Base-by-base conservation (phyloP, 2,888 invertebrate genomes). In the Pristionchus maxplancki region DNA sequence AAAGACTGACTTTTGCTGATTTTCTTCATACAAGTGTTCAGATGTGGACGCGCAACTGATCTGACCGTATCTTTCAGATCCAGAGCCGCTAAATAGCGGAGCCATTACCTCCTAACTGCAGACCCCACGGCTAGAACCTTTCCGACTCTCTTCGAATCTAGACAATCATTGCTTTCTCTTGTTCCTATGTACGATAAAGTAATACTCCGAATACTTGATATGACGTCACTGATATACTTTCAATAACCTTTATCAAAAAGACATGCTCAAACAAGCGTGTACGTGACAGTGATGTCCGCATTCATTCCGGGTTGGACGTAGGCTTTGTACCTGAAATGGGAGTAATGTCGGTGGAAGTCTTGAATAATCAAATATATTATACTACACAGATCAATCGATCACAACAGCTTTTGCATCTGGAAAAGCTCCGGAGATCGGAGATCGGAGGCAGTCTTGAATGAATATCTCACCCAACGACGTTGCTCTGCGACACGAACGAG, bases 51-150 rank as follows among this genome's bases (percentile, higher is more conserved):
- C n/a, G n/a, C n/a, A n/a, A n/a, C n/a, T n/a, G n/a, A n/a, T n/a
- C n/a, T n/a, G n/a, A n/a, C n/a, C n/a, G n/a, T n/a, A n/a, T n/a
- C n/a, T n/a, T n/a, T n/a, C n/a, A n/a, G n/a, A n/a, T n/a, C n/a
- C n/a, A n/a, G n/a, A n/a, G n/a, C n/a, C n/a, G n/a, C n/a, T n/a
- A n/a, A n/a, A n/a, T n/a, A n/a, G n/a, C n/a, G n/a, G n/a, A n/a
- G n/a, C n/a, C n/a, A n/a, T n/a, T n/a, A n/a, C n/a, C n/a, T n/a
- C n/a, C n/a, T n/a, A n/a, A n/a, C n/a, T n/a, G n/a, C n/a, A n/a
- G n/a, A n/a, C n/a, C n/a, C n/a, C n/a, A n/a, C n/a, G 78, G 78
- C 24, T 78, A 78, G 78, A 78, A 67, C 78, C 24, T 78, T 28
- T 78, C 44, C 78, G 44, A 78, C 44, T 78, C 44, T 78, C 78